A percentile compares a stretch with the other conserved stretches of the same genome.
These are phyloP conservation scores for Rallus limicola DNA, from an alignment of 2,113 vertebrate species.

Conservation along the genomic window DNA sequence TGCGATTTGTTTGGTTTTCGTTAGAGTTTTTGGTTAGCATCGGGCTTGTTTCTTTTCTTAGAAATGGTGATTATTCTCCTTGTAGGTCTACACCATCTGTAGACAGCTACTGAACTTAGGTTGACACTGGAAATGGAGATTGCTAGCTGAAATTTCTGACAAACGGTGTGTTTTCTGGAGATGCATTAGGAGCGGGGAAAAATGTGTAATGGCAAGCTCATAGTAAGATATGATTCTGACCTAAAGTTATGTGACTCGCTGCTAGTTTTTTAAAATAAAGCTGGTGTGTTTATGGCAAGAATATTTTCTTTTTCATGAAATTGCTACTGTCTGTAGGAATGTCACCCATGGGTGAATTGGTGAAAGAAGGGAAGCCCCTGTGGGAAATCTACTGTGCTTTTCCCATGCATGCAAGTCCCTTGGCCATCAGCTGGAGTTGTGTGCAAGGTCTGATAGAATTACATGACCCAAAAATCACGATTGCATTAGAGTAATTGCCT, in stretches of 20 bases:
- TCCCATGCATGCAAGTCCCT: neutral
- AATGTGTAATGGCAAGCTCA: neutral
- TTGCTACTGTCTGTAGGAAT: neutral
- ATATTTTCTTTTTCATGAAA: neutral
- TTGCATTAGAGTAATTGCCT: neutral
- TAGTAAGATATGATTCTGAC: neutral
- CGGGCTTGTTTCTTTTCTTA: neutral
- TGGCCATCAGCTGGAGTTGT: neutral
- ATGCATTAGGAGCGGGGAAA: neutral
- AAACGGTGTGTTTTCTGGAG: neutral
- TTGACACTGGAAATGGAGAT: slow-evolving; percentile 1
- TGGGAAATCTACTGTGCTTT: neutral
- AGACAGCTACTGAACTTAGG: neutral
- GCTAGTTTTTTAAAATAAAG: neutral
- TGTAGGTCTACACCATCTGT: neutral
- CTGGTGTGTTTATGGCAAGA: neutral
- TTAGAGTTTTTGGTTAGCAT: neutral
- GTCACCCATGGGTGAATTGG: neutral
- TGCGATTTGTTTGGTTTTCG: neutral
- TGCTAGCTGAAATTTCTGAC: slow-evolving; percentile 28
- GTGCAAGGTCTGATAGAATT: neutral
- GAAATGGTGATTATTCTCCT: neutral
- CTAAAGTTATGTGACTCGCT: neutral
- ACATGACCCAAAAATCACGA: neutral
- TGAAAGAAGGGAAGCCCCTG: neutral